Conservation (phyloP, 2,888 invertebrate genomes). For the Noctuana brunneofusca region DNA sequence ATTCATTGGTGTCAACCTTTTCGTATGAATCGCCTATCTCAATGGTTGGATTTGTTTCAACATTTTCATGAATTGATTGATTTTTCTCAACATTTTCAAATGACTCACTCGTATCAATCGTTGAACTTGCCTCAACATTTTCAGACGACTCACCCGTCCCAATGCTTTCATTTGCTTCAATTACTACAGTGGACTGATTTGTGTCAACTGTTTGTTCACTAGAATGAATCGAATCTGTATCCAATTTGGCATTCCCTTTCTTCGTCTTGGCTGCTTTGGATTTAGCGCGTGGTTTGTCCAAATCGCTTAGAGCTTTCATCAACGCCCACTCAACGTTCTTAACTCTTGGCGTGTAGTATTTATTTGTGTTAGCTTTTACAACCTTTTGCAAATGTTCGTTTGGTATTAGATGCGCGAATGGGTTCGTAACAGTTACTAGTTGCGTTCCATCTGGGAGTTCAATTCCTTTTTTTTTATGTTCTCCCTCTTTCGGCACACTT, state of each 20-base stretch:
- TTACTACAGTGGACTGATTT: too few relatives aligned
- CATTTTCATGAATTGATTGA: too few relatives aligned
- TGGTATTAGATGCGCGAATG: conserved; percentile 64
- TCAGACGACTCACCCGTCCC: too few relatives aligned
- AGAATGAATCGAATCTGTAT: background rate
- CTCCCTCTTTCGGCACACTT: too few relatives aligned
- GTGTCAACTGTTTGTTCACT: background rate
- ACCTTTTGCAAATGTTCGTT: conserved; percentile 49
- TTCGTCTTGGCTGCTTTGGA: background rate
- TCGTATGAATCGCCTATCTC: too few relatives aligned
- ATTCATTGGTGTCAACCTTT: too few relatives aligned
- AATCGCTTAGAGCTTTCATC: conserved; percentile 41
- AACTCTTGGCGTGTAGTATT: conserved; percentile 55
- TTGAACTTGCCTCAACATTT: too few relatives aligned
- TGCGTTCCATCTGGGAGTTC: conserved; percentile 61
- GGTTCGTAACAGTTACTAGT: conserved; percentile 59
- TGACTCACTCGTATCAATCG: too few relatives aligned
- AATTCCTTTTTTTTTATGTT: conserved; percentile 35
- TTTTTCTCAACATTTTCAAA: too few relatives aligned
- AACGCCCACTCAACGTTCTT: conserved; percentile 55
- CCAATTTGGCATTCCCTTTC: background rate
- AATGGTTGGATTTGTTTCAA: too few relatives aligned
- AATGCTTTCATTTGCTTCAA: too few relatives aligned
- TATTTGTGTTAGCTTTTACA: conserved; percentile 44
- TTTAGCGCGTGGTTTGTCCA: background rate